A percentile compares a stretch with the other conserved stretches of the same genome.
Evolutionary conservation across 2,797 vertebrate genomes (phyloP).

Genomic region (Sus cebifrons): DNA sequence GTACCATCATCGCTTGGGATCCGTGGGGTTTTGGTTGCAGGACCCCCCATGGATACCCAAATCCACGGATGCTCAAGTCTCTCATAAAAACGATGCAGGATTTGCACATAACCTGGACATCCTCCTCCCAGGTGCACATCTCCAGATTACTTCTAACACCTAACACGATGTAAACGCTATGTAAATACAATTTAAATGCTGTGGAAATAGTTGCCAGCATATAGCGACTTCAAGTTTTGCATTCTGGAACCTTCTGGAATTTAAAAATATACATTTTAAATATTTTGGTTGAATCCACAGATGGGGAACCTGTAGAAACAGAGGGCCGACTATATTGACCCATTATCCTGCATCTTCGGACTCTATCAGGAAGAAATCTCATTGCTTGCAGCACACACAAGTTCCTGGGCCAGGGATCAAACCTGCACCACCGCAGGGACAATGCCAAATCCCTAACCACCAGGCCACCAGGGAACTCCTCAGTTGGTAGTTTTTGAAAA

Average conservation of each 20-base stretch:
- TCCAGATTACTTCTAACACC: not conserved
- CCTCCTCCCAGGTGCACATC: not conserved
- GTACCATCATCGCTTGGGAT: not conserved
- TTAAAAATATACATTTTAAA: not conserved
- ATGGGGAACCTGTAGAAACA: not conserved
- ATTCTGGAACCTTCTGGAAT: not conserved
- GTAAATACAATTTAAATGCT: not conserved
- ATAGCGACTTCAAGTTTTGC: not conserved
- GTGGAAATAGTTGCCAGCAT: not conserved
- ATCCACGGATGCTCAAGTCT: not conserved
- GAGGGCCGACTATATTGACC: no score
- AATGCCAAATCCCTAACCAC: no score
- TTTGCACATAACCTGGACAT: not conserved
- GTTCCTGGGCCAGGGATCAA: no score
- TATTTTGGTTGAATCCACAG: not conserved
- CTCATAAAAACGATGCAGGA: not conserved
- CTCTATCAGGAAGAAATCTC: not conserved
- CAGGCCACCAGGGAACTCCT: no score
- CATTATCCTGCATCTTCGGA: not conserved
- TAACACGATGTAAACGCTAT: not conserved
- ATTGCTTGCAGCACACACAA: not conserved
- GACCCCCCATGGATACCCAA: not conserved
- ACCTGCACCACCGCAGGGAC: no score
- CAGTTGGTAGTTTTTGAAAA: constrained; percentile 65
- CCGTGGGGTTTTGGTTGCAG: not conserved